Conservation (phyloP, 2,113 vertebrate genomes). For the Scytalopus superciliaris region DNA sequence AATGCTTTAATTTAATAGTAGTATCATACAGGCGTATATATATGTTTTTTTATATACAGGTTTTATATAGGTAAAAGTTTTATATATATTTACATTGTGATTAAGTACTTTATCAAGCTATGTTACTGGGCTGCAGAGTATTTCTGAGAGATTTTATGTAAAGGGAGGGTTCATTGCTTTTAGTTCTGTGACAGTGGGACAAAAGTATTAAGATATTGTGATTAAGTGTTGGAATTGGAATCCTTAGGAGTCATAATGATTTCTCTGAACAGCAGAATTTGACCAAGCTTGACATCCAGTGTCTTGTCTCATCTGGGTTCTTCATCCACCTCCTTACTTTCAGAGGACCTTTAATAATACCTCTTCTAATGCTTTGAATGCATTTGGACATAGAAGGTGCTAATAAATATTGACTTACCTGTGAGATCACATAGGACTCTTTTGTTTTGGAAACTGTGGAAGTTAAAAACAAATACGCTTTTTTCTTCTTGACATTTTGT, state of each 20-base stretch:
- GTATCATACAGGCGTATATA: neutral
- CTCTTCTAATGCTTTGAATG: neutral
- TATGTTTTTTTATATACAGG: too few relatives aligned
- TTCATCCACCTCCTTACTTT: neutral
- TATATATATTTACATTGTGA: neutral
- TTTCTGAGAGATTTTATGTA: neutral
- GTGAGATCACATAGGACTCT: neutral
- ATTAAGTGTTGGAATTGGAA: neutral
- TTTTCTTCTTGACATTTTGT: neutral
- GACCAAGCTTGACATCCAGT: neutral
- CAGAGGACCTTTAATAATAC: neutral
- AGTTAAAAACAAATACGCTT: neutral
- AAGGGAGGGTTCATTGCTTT: neutral
- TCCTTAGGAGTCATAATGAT: neutral
- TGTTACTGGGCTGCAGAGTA: neutral
- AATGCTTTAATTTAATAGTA: neutral
- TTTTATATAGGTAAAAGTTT: too few relatives aligned
- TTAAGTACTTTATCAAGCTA: neutral
- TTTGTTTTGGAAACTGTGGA: neutral
- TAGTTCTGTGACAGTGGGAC: neutral
- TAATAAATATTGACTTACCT: neutral
- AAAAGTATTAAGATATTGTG: neutral
- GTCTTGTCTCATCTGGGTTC: neutral
- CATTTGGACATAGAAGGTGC: neutral
- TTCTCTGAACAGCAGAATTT: neutral